phyloP scores from a whole-genome alignment of 35 echinoderm and acorn worm species.

The Lytechinus pictus region DNA sequence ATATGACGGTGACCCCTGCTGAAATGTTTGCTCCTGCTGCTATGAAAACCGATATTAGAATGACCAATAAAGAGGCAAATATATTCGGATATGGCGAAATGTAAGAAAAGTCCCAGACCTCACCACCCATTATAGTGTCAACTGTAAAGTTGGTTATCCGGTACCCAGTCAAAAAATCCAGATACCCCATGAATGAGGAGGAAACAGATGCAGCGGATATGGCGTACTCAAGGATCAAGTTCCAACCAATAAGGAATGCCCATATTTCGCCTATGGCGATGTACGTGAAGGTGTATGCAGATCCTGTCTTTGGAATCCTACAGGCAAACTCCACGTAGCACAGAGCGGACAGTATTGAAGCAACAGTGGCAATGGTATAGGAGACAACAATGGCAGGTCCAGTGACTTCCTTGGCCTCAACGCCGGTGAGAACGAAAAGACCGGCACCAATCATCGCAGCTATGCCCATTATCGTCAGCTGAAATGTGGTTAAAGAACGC shows the following conservation, averaged over 20 bases:
- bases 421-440: constrained; percentile 59
- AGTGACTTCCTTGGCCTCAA: constrained; percentile 56
- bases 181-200: constrained; percentile 57
- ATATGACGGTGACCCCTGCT: constrained; percentile 28
- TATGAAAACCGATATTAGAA: constrained; percentile 15
- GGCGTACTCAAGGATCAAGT: constrained; percentile 63
- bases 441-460: constrained; percentile 50
- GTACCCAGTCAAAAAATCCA: constrained; percentile 52
- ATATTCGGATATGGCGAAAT: constrained; percentile 60
- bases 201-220: constrained; percentile 36
- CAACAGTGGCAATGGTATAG: constrained; percentile 29
- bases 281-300: constrained; percentile 68
- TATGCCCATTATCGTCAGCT: constrained; percentile 59
- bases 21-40: constrained; percentile 27
- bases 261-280: constrained; percentile 59
- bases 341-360: constrained; percentile 58
- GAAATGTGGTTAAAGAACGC: constrained; percentile 55
- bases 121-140: constrained; percentile 55
- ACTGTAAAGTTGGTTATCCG: constrained; percentile 52
- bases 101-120: constrained; percentile 38
- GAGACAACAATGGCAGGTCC: constrained; percentile 67
- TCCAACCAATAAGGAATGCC: constrained; percentile 71
- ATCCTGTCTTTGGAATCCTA: constrained; percentile 55
- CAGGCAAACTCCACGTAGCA: constrained; percentile 62
- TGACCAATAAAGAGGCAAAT: constrained; percentile 29